Conservation (phyloP, 1,140 invertebrate species). For the Ericerus pela region DNA sequence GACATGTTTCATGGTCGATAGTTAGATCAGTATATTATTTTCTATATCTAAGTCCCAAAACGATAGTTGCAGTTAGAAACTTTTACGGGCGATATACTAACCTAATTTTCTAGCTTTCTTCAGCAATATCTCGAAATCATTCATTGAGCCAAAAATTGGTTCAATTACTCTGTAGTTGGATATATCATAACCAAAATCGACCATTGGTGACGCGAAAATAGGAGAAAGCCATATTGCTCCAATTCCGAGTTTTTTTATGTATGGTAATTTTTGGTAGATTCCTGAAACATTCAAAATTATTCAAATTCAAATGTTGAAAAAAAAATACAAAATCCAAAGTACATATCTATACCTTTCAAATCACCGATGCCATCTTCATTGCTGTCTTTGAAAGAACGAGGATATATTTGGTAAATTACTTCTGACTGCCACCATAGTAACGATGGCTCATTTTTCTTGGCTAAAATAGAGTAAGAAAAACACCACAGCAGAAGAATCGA, state of each 20-base stretch:
- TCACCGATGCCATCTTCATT: conserved; percentile 64
- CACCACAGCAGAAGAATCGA: too few species aligned
- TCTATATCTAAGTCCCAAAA: not conserved
- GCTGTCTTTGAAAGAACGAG: conserved; percentile 60
- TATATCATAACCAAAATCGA: conserved; percentile 59
- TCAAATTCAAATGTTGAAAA: conserved; percentile 30
- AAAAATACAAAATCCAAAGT: conserved; percentile 32
- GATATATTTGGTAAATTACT: conserved; percentile 62
- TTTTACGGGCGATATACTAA: conserved; percentile 16
- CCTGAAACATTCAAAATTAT: conserved; percentile 33
- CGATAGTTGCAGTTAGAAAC: too few species aligned
- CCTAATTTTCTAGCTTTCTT: conserved; percentile 18
- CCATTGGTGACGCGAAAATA: conserved; percentile 50
- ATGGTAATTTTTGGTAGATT: conserved; percentile 41
- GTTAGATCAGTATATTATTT: not conserved
- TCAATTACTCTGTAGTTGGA: conserved; percentile 40
- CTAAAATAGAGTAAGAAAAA: too few species aligned
- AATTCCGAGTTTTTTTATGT: conserved; percentile 47
- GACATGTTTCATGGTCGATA: not conserved
- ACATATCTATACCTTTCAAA: conserved; percentile 36
- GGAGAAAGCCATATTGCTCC: conserved; percentile 55
- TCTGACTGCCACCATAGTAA: conserved; percentile 53
- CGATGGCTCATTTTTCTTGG: not conserved
- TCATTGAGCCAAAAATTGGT: conserved; percentile 34
- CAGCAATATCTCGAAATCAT: conserved; percentile 45